Evolutionary conservation across 2,888 invertebrate genomes (phyloP), one percentile per base, ranked within the genome.

Genomic region (Pammene fasciana): DNA sequence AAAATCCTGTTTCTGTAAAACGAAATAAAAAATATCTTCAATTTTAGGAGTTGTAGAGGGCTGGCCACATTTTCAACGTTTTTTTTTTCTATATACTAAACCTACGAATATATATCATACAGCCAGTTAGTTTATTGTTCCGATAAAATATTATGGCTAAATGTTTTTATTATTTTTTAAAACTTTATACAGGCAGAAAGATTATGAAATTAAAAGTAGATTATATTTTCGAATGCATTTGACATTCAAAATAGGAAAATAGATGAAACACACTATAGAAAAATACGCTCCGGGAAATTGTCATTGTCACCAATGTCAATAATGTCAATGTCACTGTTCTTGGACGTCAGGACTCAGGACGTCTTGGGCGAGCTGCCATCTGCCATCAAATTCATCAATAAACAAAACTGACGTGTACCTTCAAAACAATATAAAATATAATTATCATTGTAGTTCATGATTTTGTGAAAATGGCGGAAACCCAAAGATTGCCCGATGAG

Each of bases 401-500:
- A 77, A 85, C 80, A 84, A 87, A 83, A 81, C 89, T 90, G 90
- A 90, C 90, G 89, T 90, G 89, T 90, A 82, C 84, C 74, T 81
- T 65, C 70, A 70, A 65, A 70, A 70, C 70, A 70, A 60, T 70
- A 60, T 60, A 55, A 46, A 48, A 55, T 18, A 54, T 62, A 71
- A 70, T n/a, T n/a, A 66, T 67, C 56, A 52, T 62, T 48, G 5
- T n/a, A 36, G 38, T 56, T 41, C 34, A 65, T 67, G 68, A 34
- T 60, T 13, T 54, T 34, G 54, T 54, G 34, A 54, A n/a, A 54
- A 54, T 54, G 54, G 34, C 87, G 56, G 88, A 85, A 60, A 78
- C 85, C 13, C 87, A 89, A 55, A 80, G 86, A 78, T 75, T 80
- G 67, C 72, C 75, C 55, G 78, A 79, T 52, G 77, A 79, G 57